These are phyloP conservation scores for Origma solitaria DNA, from an alignment of 2,113 vertebrate genomes.

Conservation along the genomic window DNA sequence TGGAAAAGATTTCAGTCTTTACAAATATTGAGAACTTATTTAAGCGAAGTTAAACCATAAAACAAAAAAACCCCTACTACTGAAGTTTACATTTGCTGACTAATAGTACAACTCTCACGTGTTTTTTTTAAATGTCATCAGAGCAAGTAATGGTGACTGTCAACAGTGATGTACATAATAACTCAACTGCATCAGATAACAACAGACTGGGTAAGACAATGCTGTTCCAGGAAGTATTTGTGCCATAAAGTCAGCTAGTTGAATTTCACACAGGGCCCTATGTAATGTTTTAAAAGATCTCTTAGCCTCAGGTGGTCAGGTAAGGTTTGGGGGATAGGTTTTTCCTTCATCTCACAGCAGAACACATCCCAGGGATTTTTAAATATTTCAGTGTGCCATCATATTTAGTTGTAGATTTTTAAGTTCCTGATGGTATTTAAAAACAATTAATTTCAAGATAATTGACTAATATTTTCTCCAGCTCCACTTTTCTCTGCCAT, in stretches of 20 bases:
- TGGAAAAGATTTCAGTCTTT: not conserved
- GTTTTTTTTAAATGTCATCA: conserved; percentile 41
- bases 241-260: not conserved
- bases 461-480: not conserved
- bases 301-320: not conserved
- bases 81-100: not conserved
- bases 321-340: not conserved
- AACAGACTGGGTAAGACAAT: conserved; percentile 57
- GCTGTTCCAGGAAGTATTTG: conserved; percentile 16
- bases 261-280: not conserved
- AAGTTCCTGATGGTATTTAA: not conserved
- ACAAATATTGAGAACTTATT: not conserved
- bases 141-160: conserved; percentile 59
- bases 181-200: conserved; percentile 61
- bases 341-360: not conserved
- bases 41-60: not conserved
- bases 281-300: not conserved
- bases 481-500: not conserved
- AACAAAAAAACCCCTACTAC: not conserved
- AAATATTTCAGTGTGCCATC: not conserved
- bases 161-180: conserved; percentile 52
- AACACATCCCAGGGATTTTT: not conserved
- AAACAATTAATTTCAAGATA: not conserved
- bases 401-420: not conserved
- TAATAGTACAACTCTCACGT: not conserved